These are phyloP conservation scores for Bombycilla garrulus DNA, from an alignment of 2,113 vertebrate genomes.

Conservation along the genomic window DNA sequence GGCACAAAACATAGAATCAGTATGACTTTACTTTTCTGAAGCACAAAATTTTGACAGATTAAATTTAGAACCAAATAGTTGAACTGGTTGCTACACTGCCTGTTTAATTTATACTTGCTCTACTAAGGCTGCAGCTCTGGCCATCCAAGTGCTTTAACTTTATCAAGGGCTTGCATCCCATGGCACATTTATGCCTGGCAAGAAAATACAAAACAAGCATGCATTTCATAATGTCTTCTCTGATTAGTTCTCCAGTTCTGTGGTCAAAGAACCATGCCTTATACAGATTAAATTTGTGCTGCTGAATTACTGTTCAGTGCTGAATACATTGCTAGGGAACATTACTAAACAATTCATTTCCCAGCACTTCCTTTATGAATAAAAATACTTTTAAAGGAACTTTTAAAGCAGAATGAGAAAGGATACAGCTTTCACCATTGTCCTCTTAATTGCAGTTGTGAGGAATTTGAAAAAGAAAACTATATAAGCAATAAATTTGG, in stretches of 20 bases:
- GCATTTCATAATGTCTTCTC: neutral
- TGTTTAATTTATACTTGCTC: neutral
- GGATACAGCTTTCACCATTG: neutral
- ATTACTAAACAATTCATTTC: neutral
- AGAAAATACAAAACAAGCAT: neutral
- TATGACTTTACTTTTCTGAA: neutral
- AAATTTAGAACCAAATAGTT: neutral
- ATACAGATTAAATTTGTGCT: neutral
- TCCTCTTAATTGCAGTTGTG: neutral
- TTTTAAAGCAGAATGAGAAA: neutral
- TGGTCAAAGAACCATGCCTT: neutral
- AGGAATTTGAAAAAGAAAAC: neutral
- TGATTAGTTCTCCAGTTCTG: neutral
- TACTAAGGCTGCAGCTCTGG: neutral
- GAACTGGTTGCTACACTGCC: neutral
- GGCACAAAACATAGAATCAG: neutral
- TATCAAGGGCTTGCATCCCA: neutral
- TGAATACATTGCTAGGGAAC: neutral
- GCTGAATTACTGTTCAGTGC: neutral
- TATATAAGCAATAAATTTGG: neutral
- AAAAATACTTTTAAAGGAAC: neutral
- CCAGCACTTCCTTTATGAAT: neutral
- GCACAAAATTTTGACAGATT: neutral
- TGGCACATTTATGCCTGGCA: neutral
- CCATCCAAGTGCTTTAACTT: neutral